These are phyloP conservation scores for Trogon melanurus DNA, from an alignment of 2,113 vertebrate species.

Conservation along the genomic window DNA sequence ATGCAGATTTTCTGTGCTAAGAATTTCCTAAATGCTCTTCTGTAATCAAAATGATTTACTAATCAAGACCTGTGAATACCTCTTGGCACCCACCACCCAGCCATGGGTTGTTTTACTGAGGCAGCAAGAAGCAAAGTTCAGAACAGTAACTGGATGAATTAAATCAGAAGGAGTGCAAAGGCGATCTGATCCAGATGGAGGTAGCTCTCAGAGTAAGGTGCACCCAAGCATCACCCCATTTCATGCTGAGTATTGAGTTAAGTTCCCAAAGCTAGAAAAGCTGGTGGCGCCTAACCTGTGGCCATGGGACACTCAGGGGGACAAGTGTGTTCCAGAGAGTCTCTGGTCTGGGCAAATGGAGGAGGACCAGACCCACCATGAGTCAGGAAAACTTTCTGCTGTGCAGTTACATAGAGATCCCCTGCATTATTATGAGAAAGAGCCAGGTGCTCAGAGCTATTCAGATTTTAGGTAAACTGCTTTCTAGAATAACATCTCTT, in stretches of 20 bases:
- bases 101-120: not conserved
- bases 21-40: not conserved
- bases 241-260: not conserved
- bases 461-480: not conserved
- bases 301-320: not conserved
- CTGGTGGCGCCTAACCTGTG: not conserved
- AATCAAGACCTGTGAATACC: not conserved
- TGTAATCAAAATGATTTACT: not conserved
- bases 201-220: not conserved
- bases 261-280: not conserved
- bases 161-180: not conserved
- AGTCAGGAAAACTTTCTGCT: not conserved
- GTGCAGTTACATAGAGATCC: not conserved
- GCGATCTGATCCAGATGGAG: not conserved
- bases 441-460: not conserved
- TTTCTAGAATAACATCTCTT: not conserved
- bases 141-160: not conserved
- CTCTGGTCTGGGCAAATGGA: not conserved
- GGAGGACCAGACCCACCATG: not conserved
- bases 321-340: not conserved
- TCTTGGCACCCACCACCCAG: not conserved
- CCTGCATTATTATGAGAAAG: not conserved
- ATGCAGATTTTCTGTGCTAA: not conserved
- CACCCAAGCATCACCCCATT: not conserved
- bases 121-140: not conserved